Evolutionary conservation across 2,888 invertebrate genomes (phyloP).

Genomic region (Himalopsyche kuldschensis): DNA sequence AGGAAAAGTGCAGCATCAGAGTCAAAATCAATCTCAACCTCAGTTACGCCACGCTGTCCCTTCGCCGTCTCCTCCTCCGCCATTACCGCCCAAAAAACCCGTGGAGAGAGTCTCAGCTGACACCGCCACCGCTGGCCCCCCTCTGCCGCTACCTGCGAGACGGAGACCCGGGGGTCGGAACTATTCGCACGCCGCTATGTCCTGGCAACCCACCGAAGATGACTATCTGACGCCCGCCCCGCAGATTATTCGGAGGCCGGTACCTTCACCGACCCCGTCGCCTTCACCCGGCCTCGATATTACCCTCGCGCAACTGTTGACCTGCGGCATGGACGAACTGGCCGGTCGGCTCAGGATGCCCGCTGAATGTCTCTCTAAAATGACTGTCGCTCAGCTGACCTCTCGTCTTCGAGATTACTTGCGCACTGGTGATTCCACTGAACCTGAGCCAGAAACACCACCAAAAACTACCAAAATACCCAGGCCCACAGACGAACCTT

Average conservation of each 20-base stretch:
- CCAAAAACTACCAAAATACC: constrained; percentile 46
- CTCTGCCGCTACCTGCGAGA: constrained; percentile 38
- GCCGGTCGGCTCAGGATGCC: constrained; percentile 77
- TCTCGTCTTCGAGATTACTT: constrained; percentile 70
- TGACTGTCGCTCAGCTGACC: constrained; percentile 86
- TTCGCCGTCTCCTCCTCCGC: constrained; percentile 70
- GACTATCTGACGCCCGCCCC: constrained; percentile 71
- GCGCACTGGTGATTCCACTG: constrained; percentile 48
- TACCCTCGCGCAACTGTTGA: constrained; percentile 79
- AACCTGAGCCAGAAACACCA: constrained; percentile 50
- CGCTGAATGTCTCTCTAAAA: constrained; percentile 74
- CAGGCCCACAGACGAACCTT: constrained; percentile 6
- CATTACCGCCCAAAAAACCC: constrained; percentile 72
- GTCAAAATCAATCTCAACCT: constrained; percentile 35
- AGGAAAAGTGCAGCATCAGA: constrained; percentile 42
- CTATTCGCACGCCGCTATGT: constrained; percentile 47
- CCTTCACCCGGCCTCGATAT: constrained; percentile 66
- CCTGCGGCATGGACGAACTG: constrained; percentile 79
- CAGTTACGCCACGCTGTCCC: constrained; percentile 55
- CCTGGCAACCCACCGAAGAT: constrained; percentile 53
- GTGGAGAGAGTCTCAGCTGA: constrained; percentile 55
- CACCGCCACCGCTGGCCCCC: not conserved
- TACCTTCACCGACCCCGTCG: constrained; percentile 28
- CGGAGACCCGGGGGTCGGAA: constrained; percentile 44
- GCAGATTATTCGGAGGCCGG: constrained; percentile 51